Percentiles rank a stretch among this genome's conserved stretches.
Evolutionary conservation across 2,113 vertebrate genomes (phyloP).

Genomic region (Agapornis roseicollis): DNA sequence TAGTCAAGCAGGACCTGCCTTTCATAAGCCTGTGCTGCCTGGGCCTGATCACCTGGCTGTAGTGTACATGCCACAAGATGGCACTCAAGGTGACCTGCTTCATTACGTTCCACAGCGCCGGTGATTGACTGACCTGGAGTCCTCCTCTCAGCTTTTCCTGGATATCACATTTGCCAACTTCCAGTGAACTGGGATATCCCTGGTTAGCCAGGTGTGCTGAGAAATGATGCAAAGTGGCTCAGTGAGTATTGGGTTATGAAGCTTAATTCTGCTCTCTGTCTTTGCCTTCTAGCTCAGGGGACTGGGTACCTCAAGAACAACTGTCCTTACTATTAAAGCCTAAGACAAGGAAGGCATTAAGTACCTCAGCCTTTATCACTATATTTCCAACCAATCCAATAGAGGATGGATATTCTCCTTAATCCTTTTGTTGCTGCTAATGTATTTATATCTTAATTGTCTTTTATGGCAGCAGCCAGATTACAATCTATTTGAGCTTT

Average conservation of each 20-base stretch:
- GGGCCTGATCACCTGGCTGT: not conserved
- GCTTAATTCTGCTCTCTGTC: not conserved
- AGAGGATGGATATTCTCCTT: not conserved
- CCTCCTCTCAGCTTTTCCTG: not conserved
- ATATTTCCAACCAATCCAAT: not conserved
- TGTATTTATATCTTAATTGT: not conserved
- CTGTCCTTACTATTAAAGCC: not conserved
- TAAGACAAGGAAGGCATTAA: not conserved
- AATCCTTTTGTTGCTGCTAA: not conserved
- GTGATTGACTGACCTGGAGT: not conserved
- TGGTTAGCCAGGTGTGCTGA: not conserved
- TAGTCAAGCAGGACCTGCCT: not conserved
- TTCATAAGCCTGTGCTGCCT: not conserved
- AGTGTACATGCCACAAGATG: not conserved
- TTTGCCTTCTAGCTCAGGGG: not conserved
- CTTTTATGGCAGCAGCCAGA: not conserved
- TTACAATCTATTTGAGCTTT: not conserved
- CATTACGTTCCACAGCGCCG: too few species aligned
- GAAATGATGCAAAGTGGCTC: not conserved
- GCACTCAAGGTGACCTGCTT: too few species aligned
- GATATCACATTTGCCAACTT: not conserved
- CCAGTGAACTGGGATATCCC: not conserved
- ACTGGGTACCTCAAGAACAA: not conserved
- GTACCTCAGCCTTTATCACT: not conserved
- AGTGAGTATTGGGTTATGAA: not conserved